phyloP scores from a whole-genome alignment of 2,113 vertebrate species.

The Orthochromis malagaraziensis region DNA sequence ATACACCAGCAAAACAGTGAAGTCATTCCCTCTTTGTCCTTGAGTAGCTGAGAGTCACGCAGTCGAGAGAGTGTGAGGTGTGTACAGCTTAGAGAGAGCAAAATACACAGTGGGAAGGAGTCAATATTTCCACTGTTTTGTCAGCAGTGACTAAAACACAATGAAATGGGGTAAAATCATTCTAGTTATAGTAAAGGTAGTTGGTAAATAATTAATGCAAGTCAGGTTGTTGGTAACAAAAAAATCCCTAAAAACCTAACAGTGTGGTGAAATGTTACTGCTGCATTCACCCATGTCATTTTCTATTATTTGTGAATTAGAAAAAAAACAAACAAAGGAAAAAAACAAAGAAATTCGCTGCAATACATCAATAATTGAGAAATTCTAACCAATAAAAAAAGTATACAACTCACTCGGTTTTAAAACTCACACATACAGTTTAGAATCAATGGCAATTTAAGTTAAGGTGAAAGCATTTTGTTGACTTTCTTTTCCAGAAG shows the following conservation, averaged over 20 bases:
- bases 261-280: background rate
- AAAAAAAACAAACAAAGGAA: background rate
- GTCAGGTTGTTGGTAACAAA: background rate
- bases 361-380: background rate
- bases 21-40: slow-evolving; percentile 61
- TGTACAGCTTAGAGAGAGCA: background rate
- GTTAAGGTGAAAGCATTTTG: background rate
- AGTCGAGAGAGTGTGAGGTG: background rate
- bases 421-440: background rate
- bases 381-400: background rate
- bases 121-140: background rate
- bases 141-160: background rate
- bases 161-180: background rate
- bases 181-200: background rate
- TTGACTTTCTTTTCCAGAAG: background rate
- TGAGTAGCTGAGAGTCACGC: slow-evolving; percentile 18
- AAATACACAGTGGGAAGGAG: background rate
- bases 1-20: slow-evolving; percentile 52
- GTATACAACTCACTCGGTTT: background rate
- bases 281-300: background rate
- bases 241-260: background rate
- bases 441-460: background rate
- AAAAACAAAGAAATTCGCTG: fast-evolving
- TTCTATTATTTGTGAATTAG: background rate
- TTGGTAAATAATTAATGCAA: background rate